Base-by-base conservation (phyloP, 2,888 invertebrate genomes). In the Ennomos erosarius region DNA sequence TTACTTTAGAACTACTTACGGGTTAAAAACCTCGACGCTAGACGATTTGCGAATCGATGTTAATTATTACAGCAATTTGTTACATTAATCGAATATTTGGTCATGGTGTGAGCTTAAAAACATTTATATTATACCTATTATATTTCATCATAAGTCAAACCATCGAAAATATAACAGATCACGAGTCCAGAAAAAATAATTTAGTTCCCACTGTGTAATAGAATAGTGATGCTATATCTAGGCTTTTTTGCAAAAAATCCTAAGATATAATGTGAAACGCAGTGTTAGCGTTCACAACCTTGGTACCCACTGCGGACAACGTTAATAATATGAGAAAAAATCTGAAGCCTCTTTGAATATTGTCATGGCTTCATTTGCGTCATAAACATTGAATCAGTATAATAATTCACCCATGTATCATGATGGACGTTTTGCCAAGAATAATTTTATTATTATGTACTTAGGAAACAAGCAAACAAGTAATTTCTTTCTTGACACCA, bases 261-360 rank as follows among this genome's bases (percentile, higher is more conserved):
- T 62, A 16, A 13, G 62, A 62, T 64, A 44, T 43, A 10, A 58
- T 57, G 68, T 68, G 0, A 38, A 53, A 35, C 67, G 10, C 67
- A 69, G 1, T 38, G 36, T n/a, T 70, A 70, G 71, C 64, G 64
- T 4, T 45, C 65, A 1, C 69, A 73, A 43, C 67, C 71, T 1
- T 73, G 71, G 69, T 72, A 45, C 36, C 70, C 71, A 1, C 1
- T 69, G 9, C 66, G 43, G 40, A 43, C 10, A 1, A 62, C 11
- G 6, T 36, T 69, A 8, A 9, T 65, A 13, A 39, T 51, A 10
- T 68, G 69, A 5, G 47, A 67, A 50, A 36, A 46, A 16, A 1
- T 64, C n/a, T 60, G 8, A 35, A 13, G 46, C n/a, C 4, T 60
- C 64, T 8, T 33, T 67, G 9, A 44, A 66, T 5, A 62, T 70